These are phyloP conservation scores for Pygathrix nemaeus DNA, from an alignment of 2,113 vertebrate species.

Conservation along the genomic window DNA sequence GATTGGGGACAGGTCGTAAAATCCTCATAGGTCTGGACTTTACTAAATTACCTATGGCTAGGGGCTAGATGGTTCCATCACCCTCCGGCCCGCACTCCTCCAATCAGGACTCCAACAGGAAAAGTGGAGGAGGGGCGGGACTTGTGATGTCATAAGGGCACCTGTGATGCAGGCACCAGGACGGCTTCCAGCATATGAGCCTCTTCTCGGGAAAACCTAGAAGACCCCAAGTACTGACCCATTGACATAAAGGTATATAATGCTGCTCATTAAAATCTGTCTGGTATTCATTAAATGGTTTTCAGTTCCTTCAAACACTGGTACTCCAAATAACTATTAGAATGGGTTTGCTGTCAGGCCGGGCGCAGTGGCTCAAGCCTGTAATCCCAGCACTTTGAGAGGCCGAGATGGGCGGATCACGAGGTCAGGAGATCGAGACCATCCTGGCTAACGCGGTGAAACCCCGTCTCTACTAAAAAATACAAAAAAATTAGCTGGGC, in stretches of 20 bases:
- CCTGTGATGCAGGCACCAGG: constrained; percentile 21
- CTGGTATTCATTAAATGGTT: not conserved
- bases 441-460: no score
- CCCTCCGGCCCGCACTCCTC: constrained; percentile 29
- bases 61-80: constrained; percentile 54
- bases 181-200: not conserved
- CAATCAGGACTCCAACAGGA: not conserved
- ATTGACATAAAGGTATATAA: not conserved
- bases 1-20: not conserved
- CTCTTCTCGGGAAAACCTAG: not conserved
- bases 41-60: constrained; percentile 56
- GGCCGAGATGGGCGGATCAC: no score
- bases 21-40: not conserved
- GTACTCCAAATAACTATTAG: not conserved
- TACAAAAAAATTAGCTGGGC: no score
- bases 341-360: not conserved
- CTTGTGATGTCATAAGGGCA: constrained; percentile 60
- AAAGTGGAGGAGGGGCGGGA: not conserved
- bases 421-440: no score
- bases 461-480: no score
- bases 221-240: not conserved
- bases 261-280: not conserved
- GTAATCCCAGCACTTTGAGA: no score
- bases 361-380: no score
- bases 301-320: not conserved